These are phyloP conservation scores for Spea multiplicata DNA, from an alignment of 2,113 vertebrate species.

Conservation along the genomic window DNA sequence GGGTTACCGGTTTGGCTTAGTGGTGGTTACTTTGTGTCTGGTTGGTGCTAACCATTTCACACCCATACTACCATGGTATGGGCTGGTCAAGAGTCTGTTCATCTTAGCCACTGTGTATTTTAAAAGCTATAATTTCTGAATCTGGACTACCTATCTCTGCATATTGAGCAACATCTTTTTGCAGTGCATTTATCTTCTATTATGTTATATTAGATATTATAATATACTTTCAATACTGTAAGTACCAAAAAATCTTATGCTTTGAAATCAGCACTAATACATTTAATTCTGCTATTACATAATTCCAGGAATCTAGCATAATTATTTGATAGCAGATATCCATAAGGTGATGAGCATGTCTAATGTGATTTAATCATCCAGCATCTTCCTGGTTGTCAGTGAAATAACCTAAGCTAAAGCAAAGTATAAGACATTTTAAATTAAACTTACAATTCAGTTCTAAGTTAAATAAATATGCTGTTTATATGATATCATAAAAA, in stretches of 20 bases:
- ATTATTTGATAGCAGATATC: not conserved
- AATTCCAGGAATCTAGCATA: not conserved
- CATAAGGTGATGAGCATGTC: conserved; percentile 10
- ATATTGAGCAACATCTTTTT: too few relatives aligned
- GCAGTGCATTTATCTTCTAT: too few relatives aligned
- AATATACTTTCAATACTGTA: not conserved
- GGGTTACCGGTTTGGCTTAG: too few relatives aligned
- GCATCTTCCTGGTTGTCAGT: not conserved
- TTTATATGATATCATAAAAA: not conserved
- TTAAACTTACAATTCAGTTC: not conserved
- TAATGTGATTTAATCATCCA: conserved; percentile 24
- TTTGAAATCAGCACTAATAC: conserved; percentile 19
- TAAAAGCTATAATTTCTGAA: not conserved
- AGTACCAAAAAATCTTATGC: not conserved
- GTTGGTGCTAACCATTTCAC: too few relatives aligned
- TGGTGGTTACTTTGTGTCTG: too few relatives aligned
- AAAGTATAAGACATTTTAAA: conserved; percentile 9
- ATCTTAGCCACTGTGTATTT: too few relatives aligned
- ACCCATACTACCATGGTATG: too few relatives aligned
- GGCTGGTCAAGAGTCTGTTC: too few relatives aligned
- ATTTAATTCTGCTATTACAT: conserved; percentile 4
- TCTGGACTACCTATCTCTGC: not conserved
- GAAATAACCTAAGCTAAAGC: conserved; percentile 12
- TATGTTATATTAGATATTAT: not conserved
- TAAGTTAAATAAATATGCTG: not conserved